Percentiles rank a stretch among this genome's conserved stretches.
These are phyloP conservation scores for Nesoenas mayeri DNA, from an alignment of 2,113 vertebrate genomes.

Conservation along the genomic window DNA sequence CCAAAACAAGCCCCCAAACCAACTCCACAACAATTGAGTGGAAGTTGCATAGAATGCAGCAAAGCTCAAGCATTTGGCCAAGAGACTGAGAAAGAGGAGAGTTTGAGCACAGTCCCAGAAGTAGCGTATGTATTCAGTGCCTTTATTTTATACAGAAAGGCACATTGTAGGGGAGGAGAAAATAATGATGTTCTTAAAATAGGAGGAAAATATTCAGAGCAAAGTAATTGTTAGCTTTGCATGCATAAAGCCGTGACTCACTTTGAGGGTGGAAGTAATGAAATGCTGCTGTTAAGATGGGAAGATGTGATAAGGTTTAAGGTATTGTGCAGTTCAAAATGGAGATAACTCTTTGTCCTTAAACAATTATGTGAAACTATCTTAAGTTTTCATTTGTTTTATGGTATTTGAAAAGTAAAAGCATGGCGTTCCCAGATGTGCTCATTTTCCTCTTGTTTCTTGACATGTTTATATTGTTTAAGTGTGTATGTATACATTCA, in stretches of 20 bases:
- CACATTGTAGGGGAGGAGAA: neutral
- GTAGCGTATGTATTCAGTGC: neutral
- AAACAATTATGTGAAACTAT: no score
- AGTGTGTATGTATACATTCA: fast-evolving
- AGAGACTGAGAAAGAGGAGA: neutral
- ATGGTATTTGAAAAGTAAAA: neutral
- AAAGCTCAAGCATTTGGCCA: neutral
- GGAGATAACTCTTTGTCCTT: neutral
- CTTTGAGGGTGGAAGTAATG: constrained; percentile 41
- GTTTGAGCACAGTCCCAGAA: neutral
- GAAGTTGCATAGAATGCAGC: neutral
- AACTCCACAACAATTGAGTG: neutral
- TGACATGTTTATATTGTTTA: fast-evolving
- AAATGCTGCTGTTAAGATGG: constrained; percentile 22
- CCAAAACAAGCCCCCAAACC: neutral
- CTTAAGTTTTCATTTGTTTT: neutral
- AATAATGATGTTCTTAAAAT: constrained; percentile 41
- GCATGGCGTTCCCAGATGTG: neutral
- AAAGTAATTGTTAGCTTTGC: constrained; percentile 46
- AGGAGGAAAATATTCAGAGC: constrained; percentile 20
- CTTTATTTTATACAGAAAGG: constrained; percentile 7
- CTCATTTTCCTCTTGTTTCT: neutral
- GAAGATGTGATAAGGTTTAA: neutral
- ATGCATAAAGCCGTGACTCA: neutral
- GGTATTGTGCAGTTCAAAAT: neutral